Evolutionary conservation across 2,113 vertebrate species (phyloP), one percentile per base, ranked within the genome.

Genomic region (Camelus dromedarius): DNA sequence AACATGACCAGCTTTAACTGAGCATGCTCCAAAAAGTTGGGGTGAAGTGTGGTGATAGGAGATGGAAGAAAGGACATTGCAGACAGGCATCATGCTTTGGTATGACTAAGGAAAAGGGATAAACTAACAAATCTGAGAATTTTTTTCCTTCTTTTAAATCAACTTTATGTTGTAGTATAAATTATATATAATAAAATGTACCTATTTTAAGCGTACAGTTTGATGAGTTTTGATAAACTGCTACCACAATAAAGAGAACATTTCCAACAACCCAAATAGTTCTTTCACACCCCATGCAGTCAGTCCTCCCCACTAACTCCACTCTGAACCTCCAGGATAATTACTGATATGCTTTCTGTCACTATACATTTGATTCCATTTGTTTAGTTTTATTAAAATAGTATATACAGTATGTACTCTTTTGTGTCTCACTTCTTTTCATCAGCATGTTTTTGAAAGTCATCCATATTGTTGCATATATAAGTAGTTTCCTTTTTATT

Each of bases 301-400:
- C 64, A 93, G 8, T 91, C 28, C 8, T 91, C 30, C 64, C 12
- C 67, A 7, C 32, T 62, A 80, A 93, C 13, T 52, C 54, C 64
- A 77, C 26, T 64, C 7, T 50, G 19, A 85, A 35, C 4, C 14
- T 48, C 60, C 2, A 89, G 85, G 32, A 81, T 88, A 89, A 46
- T 19, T 42, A 75, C 3, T 69, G 28, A 89, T 62, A 24, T 22
- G 19, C 60, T 58, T 73, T 95, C 82, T 52, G 54, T 96, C 79
- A 76, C 28, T 66, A 66, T 8, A 8, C 62, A 60, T 24, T 94
- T 70, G 75, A 89, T 85, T 84, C 69, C 35, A 67, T 46, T 85
- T 82, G n/a, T 54, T 87, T 60, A 87, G 4, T 89, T 80, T 76
- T 26, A 66, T 90, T 95, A 73, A 96, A 81, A 67, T 87, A 7